Percentiles rank a stretch among this genome's conserved stretches.
phyloP scores from a whole-genome alignment of 2,113 vertebrate species.

The Mesocricetus auratus region DNA sequence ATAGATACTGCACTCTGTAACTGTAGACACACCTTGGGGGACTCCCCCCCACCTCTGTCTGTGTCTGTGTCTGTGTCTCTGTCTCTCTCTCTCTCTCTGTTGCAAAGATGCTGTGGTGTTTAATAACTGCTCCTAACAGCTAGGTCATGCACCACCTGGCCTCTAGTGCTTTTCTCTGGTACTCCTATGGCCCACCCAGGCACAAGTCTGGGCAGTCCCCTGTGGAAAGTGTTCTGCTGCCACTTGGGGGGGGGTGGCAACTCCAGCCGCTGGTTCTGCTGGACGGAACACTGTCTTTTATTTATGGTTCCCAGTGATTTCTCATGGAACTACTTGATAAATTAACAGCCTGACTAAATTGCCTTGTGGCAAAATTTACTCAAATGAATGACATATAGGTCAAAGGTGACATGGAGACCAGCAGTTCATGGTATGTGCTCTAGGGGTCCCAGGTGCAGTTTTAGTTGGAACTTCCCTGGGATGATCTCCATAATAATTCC shows the following conservation, averaged over 20 bases:
- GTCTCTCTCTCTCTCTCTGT: not conserved
- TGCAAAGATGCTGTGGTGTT: not conserved
- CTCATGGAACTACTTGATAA: not conserved
- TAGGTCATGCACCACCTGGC: not conserved
- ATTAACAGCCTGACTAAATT: not conserved
- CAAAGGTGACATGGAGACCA: not conserved
- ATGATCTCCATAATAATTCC: not conserved
- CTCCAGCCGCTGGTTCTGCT: not conserved
- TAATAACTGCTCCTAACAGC: not conserved
- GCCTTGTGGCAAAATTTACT: not conserved
- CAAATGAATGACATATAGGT: not conserved
- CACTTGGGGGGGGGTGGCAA: too few relatives aligned
- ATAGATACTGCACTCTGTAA: not conserved
- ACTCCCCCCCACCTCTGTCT: too few relatives aligned
- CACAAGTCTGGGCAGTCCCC: not conserved
- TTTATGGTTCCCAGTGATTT: not conserved
- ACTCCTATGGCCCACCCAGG: too few relatives aligned
- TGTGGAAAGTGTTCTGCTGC: not conserved
- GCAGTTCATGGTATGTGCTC: not conserved
- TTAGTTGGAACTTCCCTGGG: not conserved
- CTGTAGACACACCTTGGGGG: not conserved
- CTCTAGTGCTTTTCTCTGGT: not conserved
- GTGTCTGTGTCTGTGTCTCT: too few relatives aligned
- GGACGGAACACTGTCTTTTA: not conserved
- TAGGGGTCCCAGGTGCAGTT: not conserved